A percentile compares a stretch with the other conserved stretches of the same genome.
Evolutionary conservation across 2,113 vertebrate species (phyloP).

Genomic region (Phylloscopus whistleri): DNA sequence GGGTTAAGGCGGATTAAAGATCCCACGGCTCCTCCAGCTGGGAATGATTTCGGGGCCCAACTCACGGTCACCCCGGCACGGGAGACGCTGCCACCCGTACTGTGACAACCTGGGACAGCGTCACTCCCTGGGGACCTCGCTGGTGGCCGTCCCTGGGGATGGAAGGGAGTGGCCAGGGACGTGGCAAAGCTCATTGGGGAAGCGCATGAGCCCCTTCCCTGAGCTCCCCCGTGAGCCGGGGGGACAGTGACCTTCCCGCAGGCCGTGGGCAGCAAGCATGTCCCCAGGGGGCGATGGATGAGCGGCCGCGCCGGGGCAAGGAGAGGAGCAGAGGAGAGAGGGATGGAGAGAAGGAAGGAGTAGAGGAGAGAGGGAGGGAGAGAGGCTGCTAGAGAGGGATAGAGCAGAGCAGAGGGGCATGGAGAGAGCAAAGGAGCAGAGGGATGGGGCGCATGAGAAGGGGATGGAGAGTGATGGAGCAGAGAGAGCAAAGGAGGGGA

Average conservation of each 20-base stretch:
- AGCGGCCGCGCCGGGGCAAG: accelerated
- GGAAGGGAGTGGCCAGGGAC: no score
- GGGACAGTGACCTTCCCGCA: accelerated
- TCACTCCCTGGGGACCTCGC: background rate
- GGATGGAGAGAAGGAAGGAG: background rate
- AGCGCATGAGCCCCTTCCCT: background rate
- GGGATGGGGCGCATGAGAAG: background rate
- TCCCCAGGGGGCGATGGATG: background rate
- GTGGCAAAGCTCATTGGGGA: background rate
- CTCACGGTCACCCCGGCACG: background rate
- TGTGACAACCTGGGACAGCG: background rate
- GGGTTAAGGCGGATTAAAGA: constrained; percentile 34
- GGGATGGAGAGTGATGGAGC: background rate
- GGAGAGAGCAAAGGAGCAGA: background rate
- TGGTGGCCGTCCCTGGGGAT: background rate
- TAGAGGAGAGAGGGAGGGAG: background rate
- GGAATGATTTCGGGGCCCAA: background rate
- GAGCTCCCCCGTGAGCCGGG: background rate
- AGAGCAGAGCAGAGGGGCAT: background rate
- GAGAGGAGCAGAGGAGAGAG: background rate
- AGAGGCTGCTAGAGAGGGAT: background rate
- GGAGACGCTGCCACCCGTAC: background rate
- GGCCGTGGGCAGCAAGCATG: accelerated
- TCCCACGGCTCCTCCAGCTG: background rate
- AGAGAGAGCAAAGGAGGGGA: background rate